Base-by-base conservation (phyloP, 30 jellyfish, hydroid and myxozoan genomes). In the Aurelia aurita region DNA sequence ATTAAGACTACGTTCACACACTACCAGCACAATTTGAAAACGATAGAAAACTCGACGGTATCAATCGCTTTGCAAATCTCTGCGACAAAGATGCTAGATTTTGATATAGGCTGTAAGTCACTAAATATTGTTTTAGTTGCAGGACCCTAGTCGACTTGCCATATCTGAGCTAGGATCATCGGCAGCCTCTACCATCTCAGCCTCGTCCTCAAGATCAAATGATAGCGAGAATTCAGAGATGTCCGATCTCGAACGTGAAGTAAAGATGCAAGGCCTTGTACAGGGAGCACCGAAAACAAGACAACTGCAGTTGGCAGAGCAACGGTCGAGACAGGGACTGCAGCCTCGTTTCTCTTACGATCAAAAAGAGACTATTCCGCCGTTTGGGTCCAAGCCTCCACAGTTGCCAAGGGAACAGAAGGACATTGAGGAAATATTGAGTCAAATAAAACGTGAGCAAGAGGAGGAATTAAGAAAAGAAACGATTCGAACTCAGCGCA, bases 331-430 rank as follows among this genome's bases (percentile, higher is more conserved):
- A 69, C 84, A 72, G 58, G 21, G 84, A 26, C 72, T 46, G 35
- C 82, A 70, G 31, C 53, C 82, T 20, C 54, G 71, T 28, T 51
- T 51, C 51, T 39, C 51, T 39, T 39, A 39, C 1, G 51, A 39
- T 8, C 51, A 39, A 6, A 39, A 39, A 8, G 51, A 39, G 51
- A 3, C 51, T 6, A 9, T 39, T 39, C 51, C 61, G 12, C 83
- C 90, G 20, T 80, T 80, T 12, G 90, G 82, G 12, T 80, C 90
- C 28, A 80, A 80, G 82, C 90, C 90, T 39, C 82, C 90, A 29
- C 74, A 51, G 84, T 49, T 80, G 19, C 90, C 90, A 43, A 20
- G 82, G 45, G 82, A 54, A 1, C 69, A 64, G 64, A 65, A 80
- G 47, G 90, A 80, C 19, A 64, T 80, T 54, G 90, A 80, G 51